Evolutionary conservation across 2,797 vertebrate species (phyloP).

Genomic region (Sphenopsis melanotis): DNA sequence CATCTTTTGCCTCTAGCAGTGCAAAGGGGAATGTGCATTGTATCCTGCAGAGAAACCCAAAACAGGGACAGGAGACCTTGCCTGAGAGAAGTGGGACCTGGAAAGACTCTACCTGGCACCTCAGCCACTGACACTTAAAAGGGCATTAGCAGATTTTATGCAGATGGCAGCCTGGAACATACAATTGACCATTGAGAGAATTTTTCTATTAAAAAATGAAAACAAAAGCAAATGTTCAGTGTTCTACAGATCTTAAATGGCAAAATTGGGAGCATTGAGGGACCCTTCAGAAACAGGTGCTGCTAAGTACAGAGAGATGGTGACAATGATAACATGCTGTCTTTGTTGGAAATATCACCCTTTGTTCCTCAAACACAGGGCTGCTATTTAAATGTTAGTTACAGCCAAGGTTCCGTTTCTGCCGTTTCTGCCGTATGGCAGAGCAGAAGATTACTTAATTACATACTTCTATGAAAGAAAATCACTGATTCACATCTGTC

Average conservation of each 20-base stretch:
- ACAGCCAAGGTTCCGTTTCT: neutral
- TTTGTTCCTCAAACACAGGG: neutral
- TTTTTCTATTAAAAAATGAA: neutral
- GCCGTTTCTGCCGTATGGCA: neutral
- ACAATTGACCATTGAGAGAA: neutral
- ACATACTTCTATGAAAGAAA: neutral
- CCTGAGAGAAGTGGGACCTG: neutral
- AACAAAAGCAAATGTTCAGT: neutral
- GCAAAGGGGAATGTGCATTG: neutral
- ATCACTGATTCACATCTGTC: neutral
- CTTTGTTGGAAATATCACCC: neutral
- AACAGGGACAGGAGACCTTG: neutral
- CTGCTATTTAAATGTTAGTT: neutral
- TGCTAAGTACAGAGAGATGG: neutral
- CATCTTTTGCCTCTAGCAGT: neutral
- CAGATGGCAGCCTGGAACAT: neutral
- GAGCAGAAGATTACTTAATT: constrained; percentile 11
- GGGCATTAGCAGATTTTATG: neutral
- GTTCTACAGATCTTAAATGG: neutral
- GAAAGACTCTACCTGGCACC: neutral
- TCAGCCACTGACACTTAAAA: neutral
- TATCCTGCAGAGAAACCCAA: neutral
- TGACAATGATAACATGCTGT: constrained; percentile 25
- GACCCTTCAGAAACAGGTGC: neutral
- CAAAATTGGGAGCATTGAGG: neutral